A percentile compares a stretch with the other conserved stretches of the same genome.
These are phyloP conservation scores for Trachymyrmex cornetzi DNA, from an alignment of 1,140 invertebrate species.

Conservation along the genomic window DNA sequence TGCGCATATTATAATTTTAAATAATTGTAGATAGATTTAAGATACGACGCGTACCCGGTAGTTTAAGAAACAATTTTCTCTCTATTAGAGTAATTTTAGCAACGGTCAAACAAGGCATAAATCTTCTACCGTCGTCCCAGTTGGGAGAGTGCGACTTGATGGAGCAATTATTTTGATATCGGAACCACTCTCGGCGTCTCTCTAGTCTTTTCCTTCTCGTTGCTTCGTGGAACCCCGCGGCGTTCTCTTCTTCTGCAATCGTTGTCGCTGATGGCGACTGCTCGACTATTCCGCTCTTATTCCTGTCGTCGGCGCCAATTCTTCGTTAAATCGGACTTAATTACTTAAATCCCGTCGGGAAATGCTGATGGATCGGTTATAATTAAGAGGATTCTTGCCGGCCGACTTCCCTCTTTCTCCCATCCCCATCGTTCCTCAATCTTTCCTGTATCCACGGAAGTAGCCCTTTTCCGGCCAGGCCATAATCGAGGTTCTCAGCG, in stretches of 20 bases:
- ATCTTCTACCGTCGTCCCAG: constrained; percentile 70
- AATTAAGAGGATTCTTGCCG: constrained; percentile 78
- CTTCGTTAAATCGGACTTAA: constrained; percentile 81
- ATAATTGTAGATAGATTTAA: constrained; percentile 58
- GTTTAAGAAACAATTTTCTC: constrained; percentile 72
- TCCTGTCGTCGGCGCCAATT: constrained; percentile 76
- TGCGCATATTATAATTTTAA: not conserved
- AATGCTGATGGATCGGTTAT: constrained; percentile 80
- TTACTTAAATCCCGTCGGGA: constrained; percentile 79
- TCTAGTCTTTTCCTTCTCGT: constrained; percentile 59
- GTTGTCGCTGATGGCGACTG: constrained; percentile 66
- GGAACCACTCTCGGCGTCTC: constrained; percentile 68
- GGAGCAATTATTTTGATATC: constrained; percentile 82
- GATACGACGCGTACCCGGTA: constrained; percentile 14
- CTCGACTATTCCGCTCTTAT: constrained; percentile 74
- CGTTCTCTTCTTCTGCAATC: constrained; percentile 46
- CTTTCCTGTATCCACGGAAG: constrained; percentile 52
- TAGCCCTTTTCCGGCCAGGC: constrained; percentile 65
- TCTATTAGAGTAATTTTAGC: constrained; percentile 70
- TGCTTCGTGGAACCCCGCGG: constrained; percentile 44
- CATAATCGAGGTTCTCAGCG: constrained; percentile 60
- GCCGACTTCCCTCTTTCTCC: constrained; percentile 42
- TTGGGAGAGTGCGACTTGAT: constrained; percentile 69
- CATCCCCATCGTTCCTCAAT: constrained; percentile 2
- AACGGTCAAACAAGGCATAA: constrained; percentile 76